Conservation (phyloP, 2,797 vertebrate species). For the Intellagama lesueurii region DNA sequence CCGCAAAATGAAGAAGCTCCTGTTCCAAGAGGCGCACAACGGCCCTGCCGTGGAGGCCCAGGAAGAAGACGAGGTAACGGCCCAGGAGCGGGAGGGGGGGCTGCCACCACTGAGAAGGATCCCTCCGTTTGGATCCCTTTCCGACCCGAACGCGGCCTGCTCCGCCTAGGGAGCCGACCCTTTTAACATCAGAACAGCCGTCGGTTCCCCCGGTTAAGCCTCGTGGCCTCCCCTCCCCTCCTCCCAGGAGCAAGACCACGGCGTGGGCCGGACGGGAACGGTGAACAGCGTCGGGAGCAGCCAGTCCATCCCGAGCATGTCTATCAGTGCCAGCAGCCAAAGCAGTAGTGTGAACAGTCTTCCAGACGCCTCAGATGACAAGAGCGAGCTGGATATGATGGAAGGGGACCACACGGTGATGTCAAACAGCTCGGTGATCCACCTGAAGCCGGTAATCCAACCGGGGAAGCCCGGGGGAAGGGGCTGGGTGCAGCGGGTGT, state of each 20-base stretch:
- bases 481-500: not conserved
- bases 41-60: constrained; percentile 92
- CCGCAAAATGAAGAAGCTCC: constrained; percentile 99
- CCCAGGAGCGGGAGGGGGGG: not conserved
- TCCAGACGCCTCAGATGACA: constrained; percentile 94
- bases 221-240: not conserved
- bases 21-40: constrained; percentile 98
- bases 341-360: constrained; percentile 99
- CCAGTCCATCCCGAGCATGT: constrained; percentile 99
- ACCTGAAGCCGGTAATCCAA: constrained; percentile 91
- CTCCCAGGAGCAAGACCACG: constrained; percentile 92
- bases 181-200: no score
- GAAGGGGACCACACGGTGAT: constrained; percentile 98
- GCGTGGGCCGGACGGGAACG: constrained; percentile 91
- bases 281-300: constrained; percentile 98
- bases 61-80: constrained; percentile 95
- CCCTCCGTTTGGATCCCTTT: no score
- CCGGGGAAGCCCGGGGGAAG: not conserved
- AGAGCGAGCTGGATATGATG: constrained; percentile 95
- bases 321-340: constrained; percentile 99
- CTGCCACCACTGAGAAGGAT: not conserved
- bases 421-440: constrained; percentile 98
- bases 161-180: not conserved
- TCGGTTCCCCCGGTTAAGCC: no score
- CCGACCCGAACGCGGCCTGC: not conserved